Evolutionary conservation across 2,888 invertebrate genomes (phyloP).

Genomic region (Smittia aterrima): DNA sequence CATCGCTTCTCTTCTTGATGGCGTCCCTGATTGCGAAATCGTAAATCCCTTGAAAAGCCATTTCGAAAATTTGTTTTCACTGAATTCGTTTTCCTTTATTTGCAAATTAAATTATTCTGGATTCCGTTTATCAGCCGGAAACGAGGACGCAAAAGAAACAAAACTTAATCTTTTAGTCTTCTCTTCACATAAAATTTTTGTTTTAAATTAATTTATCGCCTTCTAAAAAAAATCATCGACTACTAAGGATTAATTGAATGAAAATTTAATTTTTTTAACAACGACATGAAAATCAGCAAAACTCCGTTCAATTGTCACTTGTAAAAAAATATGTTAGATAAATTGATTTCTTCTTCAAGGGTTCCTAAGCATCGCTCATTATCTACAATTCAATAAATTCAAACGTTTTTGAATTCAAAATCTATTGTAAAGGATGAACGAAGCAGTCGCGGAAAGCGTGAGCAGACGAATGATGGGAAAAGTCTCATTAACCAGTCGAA

Average conservation of each 20-base stretch:
- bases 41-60: not conserved
- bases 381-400: no score
- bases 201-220: conserved; percentile 9
- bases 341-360: not conserved
- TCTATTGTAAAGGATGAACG: no score
- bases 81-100: conserved; percentile 21
- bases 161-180: conserved; percentile 26
- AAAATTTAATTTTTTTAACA: not conserved
- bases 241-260: conserved; percentile 6
- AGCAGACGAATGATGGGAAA: no score
- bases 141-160: conserved; percentile 21
- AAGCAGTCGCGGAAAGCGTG: no score
- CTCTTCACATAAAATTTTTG: conserved; percentile 20
- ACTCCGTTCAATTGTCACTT: conserved; percentile 10
- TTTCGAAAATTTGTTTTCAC: not conserved
- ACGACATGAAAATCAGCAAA: not conserved
- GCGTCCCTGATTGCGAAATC: not conserved
- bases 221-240: not conserved
- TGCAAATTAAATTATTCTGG: not conserved
- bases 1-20: conserved; percentile 1
- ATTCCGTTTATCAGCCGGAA: conserved; percentile 24
- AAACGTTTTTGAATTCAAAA: not conserved
- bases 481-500: no score
- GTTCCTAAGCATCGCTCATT: not conserved
- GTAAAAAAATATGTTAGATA: conserved; percentile 13